Base-by-base conservation (phyloP, 2,797 vertebrate genomes). In the Lithobates pipiens region DNA sequence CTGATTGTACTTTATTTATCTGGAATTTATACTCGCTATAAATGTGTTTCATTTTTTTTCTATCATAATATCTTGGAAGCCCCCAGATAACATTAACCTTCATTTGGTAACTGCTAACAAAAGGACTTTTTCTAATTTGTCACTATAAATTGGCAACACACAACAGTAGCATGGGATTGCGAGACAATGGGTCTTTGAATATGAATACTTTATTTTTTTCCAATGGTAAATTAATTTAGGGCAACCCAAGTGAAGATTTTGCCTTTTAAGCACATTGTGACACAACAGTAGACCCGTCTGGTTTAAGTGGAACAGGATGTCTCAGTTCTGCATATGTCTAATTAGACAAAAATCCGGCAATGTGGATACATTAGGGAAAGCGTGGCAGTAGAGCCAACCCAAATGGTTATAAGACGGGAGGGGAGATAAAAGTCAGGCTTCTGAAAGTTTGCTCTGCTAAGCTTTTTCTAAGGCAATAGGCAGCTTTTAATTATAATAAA, bases 401-500 rank as follows among this genome's bases (percentile, higher is more conserved):
- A 50, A 74, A 79, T 80, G 42, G 18, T 25, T 67, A 10, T 76
- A 71, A 65, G 16, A 74, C 2, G 32, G 54, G 76, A 54, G 44
- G 32, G 42, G 69, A 42, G 76, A 81, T 81, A 63, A 72, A 73
- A 72, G 69, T 57, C 32, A 68, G 83, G 11, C 18, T 21, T 50
- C 29, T 73, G 27, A 72, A 74, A 79, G 70, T 13, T 39, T 75
- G 68, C 36, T 54, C 54, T 68, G 57, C 61, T 54, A 85, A 73
- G 63, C 76, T 67, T 32, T 77, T 76, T 71, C 76, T 25, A 76
- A 77, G 34, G 44, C 72, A 34, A 76, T 69, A 71, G 73, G 27
- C 73, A 76, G 72, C 73, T 86, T 81, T 76, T 82, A 81, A 81
- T 86, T 81, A 86, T 77, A 46, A 46, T 46, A 70, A 39, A 34